Percentiles rank a stretch among this genome's conserved stretches.
Conservation (phyloP, 2,113 vertebrate species). For the Cryptotis parvus region DNA sequence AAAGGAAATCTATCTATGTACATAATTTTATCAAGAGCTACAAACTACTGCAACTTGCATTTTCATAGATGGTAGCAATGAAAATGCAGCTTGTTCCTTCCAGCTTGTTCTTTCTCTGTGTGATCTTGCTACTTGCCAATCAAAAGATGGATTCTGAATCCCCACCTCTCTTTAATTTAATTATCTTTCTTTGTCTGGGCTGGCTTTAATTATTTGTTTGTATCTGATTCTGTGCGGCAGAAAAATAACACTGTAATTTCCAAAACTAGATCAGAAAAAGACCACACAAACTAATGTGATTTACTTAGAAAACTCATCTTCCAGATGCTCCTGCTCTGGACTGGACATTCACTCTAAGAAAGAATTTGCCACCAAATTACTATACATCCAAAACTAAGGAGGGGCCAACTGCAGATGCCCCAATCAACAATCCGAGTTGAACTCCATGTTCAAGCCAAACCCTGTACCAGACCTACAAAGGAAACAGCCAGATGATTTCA, state of each 20-base stretch:
- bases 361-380: background rate
- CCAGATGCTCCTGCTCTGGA: background rate
- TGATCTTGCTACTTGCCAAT: background rate
- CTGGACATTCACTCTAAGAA: background rate
- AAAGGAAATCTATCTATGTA: background rate
- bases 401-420: background rate
- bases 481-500: background rate
- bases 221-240: background rate
- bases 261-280: background rate
- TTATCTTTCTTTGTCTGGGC: background rate
- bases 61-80: background rate
- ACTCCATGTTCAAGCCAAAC: background rate
- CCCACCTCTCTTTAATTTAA: background rate
- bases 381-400: background rate
- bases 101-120: background rate
- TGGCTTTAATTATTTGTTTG: background rate
- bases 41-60: background rate
- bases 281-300: background rate
- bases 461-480: background rate
- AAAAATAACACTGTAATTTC: background rate
- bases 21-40: background rate
- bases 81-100: background rate
- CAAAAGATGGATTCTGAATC: background rate
- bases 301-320: background rate
- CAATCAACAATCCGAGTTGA: background rate